phyloP scores from a whole-genome alignment of 2,113 vertebrate genomes.

The Psettodes erumei region DNA sequence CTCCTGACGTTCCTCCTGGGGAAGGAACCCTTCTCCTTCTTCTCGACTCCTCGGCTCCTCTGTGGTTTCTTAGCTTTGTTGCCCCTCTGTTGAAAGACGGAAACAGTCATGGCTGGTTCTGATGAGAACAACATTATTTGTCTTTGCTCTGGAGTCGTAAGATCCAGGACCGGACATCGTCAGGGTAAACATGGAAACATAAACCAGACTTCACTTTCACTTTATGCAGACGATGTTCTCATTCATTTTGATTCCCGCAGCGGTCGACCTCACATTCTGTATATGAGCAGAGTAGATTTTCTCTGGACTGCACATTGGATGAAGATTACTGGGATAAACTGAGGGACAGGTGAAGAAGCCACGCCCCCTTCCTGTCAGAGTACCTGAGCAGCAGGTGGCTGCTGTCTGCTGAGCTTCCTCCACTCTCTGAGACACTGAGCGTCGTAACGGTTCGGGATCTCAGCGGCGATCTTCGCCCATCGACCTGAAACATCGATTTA shows the following conservation, averaged over 20 bases:
- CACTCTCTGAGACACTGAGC: conserved; percentile 91
- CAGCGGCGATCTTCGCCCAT: conserved; percentile 91
- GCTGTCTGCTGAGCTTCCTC: conserved; percentile 74
- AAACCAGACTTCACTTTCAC: no score
- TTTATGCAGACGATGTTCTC: neutral
- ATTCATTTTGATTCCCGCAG: no score
- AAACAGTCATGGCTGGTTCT: neutral
- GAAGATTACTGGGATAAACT: no score
- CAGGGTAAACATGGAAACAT: no score
- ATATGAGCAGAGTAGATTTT: no score
- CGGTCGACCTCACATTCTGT: no score
- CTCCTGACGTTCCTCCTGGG: conserved; percentile 9
- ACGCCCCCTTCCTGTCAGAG: neutral
- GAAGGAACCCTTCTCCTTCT: neutral
- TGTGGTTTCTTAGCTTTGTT: neutral
- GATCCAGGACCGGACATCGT: neutral
- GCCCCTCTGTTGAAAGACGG: neutral
- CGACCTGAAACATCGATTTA: conserved; percentile 80
- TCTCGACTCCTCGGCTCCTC: rapidly evolving
- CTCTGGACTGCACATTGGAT: no score
- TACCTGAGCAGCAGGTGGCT: conserved; percentile 11
- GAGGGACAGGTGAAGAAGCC: no score
- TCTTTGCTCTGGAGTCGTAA: no score
- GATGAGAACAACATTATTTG: no score
- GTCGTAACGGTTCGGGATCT: conserved; percentile 86